phyloP scores from a whole-genome alignment of 1,140 invertebrate species.

The Halyomorpha halys region DNA sequence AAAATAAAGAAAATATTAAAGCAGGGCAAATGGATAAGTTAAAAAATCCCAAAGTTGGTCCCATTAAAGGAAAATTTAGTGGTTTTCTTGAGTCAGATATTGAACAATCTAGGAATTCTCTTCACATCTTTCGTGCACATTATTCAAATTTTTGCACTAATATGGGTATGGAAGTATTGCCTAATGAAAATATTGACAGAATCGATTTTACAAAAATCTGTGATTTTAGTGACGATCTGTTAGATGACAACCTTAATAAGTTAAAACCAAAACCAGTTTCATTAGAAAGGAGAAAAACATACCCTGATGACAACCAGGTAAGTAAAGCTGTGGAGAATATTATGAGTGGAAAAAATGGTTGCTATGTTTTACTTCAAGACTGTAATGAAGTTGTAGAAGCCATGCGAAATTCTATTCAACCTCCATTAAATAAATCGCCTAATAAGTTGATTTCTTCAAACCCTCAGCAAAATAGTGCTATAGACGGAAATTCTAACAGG shows the following conservation, averaged over 20 bases:
- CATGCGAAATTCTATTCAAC: neutral
- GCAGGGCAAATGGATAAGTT: neutral
- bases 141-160: neutral
- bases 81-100: neutral
- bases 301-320: neutral
- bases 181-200: neutral
- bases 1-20: constrained; percentile 11
- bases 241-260: neutral
- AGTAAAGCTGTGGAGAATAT: neutral
- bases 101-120: neutral
- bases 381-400: neutral
- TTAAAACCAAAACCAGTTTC: neutral
- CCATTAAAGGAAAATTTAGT: neutral
- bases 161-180: neutral
- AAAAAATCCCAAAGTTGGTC: neutral
- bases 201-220: too few species aligned
- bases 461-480: neutral
- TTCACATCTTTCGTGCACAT: neutral
- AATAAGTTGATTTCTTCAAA: neutral
- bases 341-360: neutral
- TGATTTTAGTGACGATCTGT: neutral
- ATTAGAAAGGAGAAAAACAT: neutral
- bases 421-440: neutral
- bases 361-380: neutral
- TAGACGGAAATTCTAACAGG: neutral